Base-by-base conservation (phyloP, 2,888 invertebrate species). In the Zele albiditarsus region DNA sequence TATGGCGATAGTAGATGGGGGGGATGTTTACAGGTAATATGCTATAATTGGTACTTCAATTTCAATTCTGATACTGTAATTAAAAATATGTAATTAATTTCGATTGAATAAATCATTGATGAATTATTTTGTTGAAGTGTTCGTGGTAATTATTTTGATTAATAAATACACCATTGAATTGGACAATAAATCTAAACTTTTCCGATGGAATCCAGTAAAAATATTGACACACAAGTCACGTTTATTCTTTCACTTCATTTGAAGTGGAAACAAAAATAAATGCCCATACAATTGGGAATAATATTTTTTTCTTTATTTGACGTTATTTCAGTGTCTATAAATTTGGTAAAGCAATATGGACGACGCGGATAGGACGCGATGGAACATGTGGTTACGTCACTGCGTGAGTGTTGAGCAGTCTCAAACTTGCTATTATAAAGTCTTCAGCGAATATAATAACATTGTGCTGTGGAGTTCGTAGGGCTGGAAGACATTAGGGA, bases 381-480 rank as follows among this genome's bases (percentile, higher is more conserved):
- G 20, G 53, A 53, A 53, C 53, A 53, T 53, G 20, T 53, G 53
- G 20, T 53, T n/a, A 63, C 27, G 31, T 16, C 80, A 77, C 80
- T 82, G 77, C 82, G 79, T 78, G 84, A 89, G 85, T 87, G 88
- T 87, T 85, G 85, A 87, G 84, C 85, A 88, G 86, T 88, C 87
- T 85, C 84, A 83, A 82, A 74, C 84, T 82, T 86, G 80, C 87
- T 84, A 88, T 89, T 88, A 88, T 87, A 88, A 89, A 88, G 86
- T 89, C 88, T 86, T 88, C 86, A 87, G 85, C 84, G 86, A 87
- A 87, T 86, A 88, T 88, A 89, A 88, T 88, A 88, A 87, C 86
- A 86, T 86, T 84, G 82, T 71, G 58, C 65, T 66, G 38, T 71
- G 70, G 85, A 85, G 83, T 85, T 83, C 84, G 83, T 83, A 82